Percentiles rank a stretch among this genome's conserved stretches.
These are phyloP conservation scores for Morelia viridis DNA, from an alignment of 2,797 vertebrate species.

Conservation along the genomic window DNA sequence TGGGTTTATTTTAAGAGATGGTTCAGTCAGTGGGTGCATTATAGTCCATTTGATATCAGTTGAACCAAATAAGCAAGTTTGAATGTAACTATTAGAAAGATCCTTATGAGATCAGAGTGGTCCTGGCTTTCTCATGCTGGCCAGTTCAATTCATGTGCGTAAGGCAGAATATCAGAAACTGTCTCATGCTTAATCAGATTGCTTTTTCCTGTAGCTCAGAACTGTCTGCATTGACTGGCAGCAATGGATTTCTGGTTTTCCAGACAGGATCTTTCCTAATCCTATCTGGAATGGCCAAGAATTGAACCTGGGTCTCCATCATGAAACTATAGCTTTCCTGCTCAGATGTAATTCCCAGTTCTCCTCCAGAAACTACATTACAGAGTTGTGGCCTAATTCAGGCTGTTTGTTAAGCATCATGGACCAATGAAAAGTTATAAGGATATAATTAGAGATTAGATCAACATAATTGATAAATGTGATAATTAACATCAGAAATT, in stretches of 20 bases:
- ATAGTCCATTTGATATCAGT: background rate
- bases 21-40: background rate
- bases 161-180: background rate
- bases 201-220: background rate
- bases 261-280: background rate
- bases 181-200: background rate
- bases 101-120: background rate
- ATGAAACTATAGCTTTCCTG: background rate
- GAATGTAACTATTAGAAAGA: background rate
- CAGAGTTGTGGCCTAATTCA: background rate
- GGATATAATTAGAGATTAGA: background rate
- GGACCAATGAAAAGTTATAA: constrained; percentile 8
- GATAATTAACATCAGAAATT: constrained; percentile 34
- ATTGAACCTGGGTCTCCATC: background rate
- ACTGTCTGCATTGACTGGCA: background rate
- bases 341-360: background rate
- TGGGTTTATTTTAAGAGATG: background rate
- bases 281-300: background rate
- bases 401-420: background rate
- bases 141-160: background rate
- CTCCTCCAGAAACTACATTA: background rate
- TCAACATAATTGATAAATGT: constrained; percentile 35
- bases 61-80: background rate
- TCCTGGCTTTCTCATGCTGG: background rate
- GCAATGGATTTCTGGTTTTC: too few relatives aligned